Evolutionary conservation across 2,888 invertebrate species (phyloP).

Genomic region (Scrobipalpa costella): DNA sequence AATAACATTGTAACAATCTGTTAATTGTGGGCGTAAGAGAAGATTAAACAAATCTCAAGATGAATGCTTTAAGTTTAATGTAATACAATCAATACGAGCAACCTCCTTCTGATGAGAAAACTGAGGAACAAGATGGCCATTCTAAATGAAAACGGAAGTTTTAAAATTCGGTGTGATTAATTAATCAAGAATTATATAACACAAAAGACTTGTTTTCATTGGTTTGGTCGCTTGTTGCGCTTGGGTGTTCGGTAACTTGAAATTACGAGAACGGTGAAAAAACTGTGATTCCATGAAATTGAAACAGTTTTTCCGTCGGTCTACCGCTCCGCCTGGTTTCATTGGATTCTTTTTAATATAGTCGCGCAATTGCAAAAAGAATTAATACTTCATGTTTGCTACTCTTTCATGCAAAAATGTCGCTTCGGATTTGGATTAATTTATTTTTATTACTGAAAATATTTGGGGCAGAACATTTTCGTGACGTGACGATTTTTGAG

Average conservation of each 20-base stretch:
- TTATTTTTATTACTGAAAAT: too few species aligned
- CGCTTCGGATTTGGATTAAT: too few species aligned
- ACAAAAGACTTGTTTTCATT: slow-evolving; percentile 2
- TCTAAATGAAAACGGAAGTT: neutral
- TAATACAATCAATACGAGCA: neutral
- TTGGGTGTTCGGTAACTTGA: neutral
- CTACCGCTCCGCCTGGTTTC: neutral
- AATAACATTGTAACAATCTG: too few species aligned
- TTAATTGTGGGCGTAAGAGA: too few species aligned
- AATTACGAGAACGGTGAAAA: neutral
- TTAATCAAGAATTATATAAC: slow-evolving; percentile 1
- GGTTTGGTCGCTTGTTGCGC: neutral
- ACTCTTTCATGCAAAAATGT: too few species aligned
- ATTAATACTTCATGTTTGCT: neutral
- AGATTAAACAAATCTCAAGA: neutral
- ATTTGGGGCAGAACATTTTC: too few species aligned
- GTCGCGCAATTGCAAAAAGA: neutral
- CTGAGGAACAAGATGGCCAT: neutral
- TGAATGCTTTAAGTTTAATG: neutral
- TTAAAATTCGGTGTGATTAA: neutral
- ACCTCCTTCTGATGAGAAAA: neutral
- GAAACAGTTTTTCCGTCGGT: neutral
- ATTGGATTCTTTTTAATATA: neutral
- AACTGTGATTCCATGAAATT: neutral
- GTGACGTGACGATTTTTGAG: too few species aligned